phyloP scores from a whole-genome alignment of 1,140 invertebrate genomes.

The Drosophila ananassae region DNA sequence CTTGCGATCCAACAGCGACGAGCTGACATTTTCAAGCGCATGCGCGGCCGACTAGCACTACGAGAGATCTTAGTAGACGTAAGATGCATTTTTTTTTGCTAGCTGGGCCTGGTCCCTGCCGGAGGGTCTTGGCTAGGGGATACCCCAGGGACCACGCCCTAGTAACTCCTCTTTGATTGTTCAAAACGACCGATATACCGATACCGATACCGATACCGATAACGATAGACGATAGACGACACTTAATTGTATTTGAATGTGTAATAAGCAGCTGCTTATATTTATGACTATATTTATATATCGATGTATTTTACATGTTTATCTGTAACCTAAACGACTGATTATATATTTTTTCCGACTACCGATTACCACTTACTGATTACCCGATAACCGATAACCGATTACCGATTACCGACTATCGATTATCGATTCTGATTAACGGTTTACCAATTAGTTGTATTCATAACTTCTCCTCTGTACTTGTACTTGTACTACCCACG shows the following conservation, averaged over 20 bases:
- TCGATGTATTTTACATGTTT: slow-evolving; percentile 66
- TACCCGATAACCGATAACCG: not conserved
- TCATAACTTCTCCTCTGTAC: slow-evolving; percentile 38
- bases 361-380: slow-evolving; percentile 1
- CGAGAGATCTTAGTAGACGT: slow-evolving; percentile 24
- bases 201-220: no score
- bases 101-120: slow-evolving; percentile 9
- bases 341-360: slow-evolving; percentile 71
- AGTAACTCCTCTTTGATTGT: slow-evolving; percentile 58
- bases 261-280: slow-evolving; percentile 16
- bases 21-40: slow-evolving; percentile 12
- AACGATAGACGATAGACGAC: not conserved
- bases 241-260: slow-evolving; percentile 26
- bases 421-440: no score
- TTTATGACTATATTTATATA: slow-evolving; percentile 61
- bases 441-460: slow-evolving; percentile 42
- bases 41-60: slow-evolving; percentile 30
- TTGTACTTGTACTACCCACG: slow-evolving; percentile 40
- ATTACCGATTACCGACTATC: no score
- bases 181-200: slow-evolving; percentile 6
- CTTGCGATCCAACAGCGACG: not conserved
- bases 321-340: slow-evolving; percentile 77
- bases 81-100: slow-evolving; percentile 35
- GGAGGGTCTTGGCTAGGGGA: not conserved
- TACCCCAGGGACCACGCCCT: slow-evolving; percentile 26